Base-by-base conservation (phyloP, 2,888 invertebrate species). In the Tromatobia lineatoria region DNA sequence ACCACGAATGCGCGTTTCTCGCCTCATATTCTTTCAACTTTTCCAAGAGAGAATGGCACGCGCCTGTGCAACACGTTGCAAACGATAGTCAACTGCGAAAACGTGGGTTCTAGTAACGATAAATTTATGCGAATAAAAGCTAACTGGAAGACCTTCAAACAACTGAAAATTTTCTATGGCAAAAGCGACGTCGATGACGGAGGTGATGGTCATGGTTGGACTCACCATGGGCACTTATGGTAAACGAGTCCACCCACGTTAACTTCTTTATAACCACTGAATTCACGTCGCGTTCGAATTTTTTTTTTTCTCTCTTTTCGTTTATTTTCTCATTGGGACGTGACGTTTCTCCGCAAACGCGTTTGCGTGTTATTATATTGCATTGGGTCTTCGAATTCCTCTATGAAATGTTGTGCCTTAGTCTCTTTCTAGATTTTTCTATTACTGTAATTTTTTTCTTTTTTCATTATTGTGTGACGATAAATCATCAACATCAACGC, bases 211-310 rank as follows among this genome's bases (percentile, higher is more conserved):
- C 84, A 84, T 81, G 84, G 84, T 75, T 75, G 81, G 78, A 29
- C 74, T 66, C 47, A 74, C 69, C 81, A 69, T 74, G 45, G 81
- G 64, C 79, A 71, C 61, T 78, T 29, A 61, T 75, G 81, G 54
- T 77, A 75, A 84, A 84, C 84, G 70, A 70, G 84, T 84, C 78
- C 84, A 79, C 84, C 81, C 84, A 84, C 84, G 77, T 81, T 81
- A 84, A 84, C 81, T 84, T 84, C 84, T 84, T 75, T 57, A 78
- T 80, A 74, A 70, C 61, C 73, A 64, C 57, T 74, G 74, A 84
- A 78, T 80, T 77, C 74, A 61, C 80, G 57, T 78, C 69, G 54
- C 74, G 59, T 61, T 29, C 8, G 18, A 8, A 34, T 34, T 61
- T 34, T 34, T 34, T 47, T 70, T 47, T 20, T 73, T 71, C 76